Base-by-base conservation (phyloP, 2,888 invertebrate genomes). In the Apotomis betuletana region DNA sequence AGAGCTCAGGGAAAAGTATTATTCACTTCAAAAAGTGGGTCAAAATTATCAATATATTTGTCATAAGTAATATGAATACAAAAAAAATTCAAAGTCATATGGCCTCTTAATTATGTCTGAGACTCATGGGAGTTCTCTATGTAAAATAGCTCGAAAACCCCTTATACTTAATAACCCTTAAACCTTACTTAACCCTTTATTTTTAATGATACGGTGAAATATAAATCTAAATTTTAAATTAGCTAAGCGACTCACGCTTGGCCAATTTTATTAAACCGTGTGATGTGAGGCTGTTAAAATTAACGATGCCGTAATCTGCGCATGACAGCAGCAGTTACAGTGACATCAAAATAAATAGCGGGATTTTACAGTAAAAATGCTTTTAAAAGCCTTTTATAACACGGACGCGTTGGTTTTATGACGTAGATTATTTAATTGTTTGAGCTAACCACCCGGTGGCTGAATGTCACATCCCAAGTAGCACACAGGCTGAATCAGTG, bases 361-460 rank as follows among this genome's bases (percentile, higher is more conserved):
- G n/a, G 4, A 52, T 62, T 62, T 55, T 55, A 51, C 38, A 52
- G 62, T 52, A 62, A 62, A 62, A 52, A 62, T 13, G 62, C 51
- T 52, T 38, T 51, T 52, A 51, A 51, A 60, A 52, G n/a, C 36
- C n/a, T 38, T 62, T 62, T 38, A 52, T n/a, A 49, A 49, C 49
- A 41, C 49, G 3, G 51, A 4, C 4, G 5, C 62, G 51, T 52
- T 13, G 38, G 49, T 13, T 51, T 62, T 62, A 51, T n/a, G 49
- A 51, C 62, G 49, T 44, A 15, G 36, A 36, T 27, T n/a, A 51
- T 36, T 36, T 51, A 49, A 62, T 62, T 49, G 62, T n/a, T 62
- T 51, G 0, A 10, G 49, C 49, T 49, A 49, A 49, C 49, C 9
- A 8, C 27, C 27, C 27, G 49, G 9, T 9, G 49, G 6, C 49